A percentile compares a stretch with the other conserved stretches of the same genome.
Conservation (phyloP, 2,888 invertebrate genomes). For the Allacma fusca region DNA sequence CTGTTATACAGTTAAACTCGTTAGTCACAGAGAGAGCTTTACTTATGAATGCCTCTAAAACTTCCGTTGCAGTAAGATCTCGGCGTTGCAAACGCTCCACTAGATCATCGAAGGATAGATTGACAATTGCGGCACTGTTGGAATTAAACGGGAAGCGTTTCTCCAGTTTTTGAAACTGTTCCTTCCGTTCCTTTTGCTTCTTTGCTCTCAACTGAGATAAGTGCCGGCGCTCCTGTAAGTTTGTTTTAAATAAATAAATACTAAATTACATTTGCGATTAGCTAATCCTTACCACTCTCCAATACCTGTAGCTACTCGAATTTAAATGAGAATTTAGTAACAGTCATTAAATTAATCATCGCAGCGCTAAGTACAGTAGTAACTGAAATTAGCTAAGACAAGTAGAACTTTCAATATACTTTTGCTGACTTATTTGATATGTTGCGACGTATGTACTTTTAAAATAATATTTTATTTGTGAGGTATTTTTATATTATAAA, state of each 20-base stretch:
- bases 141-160: neutral
- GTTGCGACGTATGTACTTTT: too few species aligned
- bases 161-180: neutral
- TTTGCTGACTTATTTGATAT: too few species aligned
- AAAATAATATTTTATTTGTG: too few species aligned
- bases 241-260: neutral
- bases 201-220: neutral
- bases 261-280: too few species aligned
- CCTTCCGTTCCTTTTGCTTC: conserved; percentile 16
- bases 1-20: conserved; percentile 62
- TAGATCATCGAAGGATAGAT: conserved; percentile 45
- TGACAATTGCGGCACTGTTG: conserved; percentile 34
- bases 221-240: conserved; percentile 7
- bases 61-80: conserved; percentile 46
- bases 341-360: too few species aligned
- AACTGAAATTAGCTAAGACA: too few species aligned
- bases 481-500: too few species aligned
- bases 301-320: too few species aligned
- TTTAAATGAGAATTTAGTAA: too few species aligned
- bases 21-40: conserved; percentile 60
- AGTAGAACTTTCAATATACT: neutral
- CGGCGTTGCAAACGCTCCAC: conserved; percentile 45
- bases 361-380: too few species aligned
- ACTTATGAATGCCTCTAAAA: conserved; percentile 49
- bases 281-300: too few species aligned